These are phyloP conservation scores for Leptodirus hochenwartii DNA, from an alignment of 2,888 invertebrate species.

Conservation along the genomic window DNA sequence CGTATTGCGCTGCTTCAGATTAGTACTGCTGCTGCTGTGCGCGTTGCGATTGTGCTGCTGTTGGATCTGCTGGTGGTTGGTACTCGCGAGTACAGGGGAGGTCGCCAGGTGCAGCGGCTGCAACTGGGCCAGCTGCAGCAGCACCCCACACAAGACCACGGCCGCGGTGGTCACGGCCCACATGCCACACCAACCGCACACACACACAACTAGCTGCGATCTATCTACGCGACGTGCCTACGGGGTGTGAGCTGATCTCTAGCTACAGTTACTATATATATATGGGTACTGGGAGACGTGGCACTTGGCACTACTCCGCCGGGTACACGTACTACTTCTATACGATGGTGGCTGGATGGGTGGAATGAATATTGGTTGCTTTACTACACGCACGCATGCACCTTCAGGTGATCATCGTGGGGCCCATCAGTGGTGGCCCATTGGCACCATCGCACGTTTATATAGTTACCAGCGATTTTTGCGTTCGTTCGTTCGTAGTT, in stretches of 20 bases:
- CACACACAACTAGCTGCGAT: conserved; percentile 12
- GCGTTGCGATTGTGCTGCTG: conserved; percentile 8
- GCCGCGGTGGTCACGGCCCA: conserved; percentile 25
- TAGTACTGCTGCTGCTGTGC: conserved; percentile 12
- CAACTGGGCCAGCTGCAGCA: conserved; percentile 26
- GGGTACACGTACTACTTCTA: too few species aligned
- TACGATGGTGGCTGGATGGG: too few species aligned
- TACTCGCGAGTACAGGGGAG: conserved; percentile 19
- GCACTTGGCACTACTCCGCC: too few species aligned
- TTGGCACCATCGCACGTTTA: too few species aligned
- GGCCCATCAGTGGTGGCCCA: too few species aligned
- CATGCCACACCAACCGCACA: conserved; percentile 19
- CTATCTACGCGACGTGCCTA: conserved; percentile 2
- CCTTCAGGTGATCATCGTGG: too few species aligned
- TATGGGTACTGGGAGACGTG: too few species aligned
- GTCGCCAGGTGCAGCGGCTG: conserved; percentile 24
- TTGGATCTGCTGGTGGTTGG: conserved; percentile 8
- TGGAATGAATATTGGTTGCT: too few species aligned
- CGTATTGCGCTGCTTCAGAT: too few species aligned
- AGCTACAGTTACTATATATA: background rate
- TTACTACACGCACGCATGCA: too few species aligned
- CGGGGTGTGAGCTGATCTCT: background rate
- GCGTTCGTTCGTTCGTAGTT: too few species aligned
- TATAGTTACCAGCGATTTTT: too few species aligned
- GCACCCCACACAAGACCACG: conserved; percentile 25